Percentiles rank a stretch among this genome's conserved stretches.
phyloP scores from a whole-genome alignment of 2,797 vertebrate species.

The Chelon auratus region DNA sequence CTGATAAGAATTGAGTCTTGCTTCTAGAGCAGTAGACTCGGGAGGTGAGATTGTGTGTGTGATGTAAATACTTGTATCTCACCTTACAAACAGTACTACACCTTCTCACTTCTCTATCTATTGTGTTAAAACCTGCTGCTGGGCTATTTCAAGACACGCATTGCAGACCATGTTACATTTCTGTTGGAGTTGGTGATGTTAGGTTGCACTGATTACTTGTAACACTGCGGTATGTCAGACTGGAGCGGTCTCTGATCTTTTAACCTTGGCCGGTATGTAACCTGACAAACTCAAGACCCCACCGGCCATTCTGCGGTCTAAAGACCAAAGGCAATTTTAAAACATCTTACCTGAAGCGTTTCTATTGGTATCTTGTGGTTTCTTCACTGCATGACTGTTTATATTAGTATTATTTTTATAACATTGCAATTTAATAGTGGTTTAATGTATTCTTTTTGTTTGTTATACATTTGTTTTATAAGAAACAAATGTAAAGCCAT shows the following conservation, averaged over 20 bases:
- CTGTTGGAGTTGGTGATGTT: constrained; percentile 22
- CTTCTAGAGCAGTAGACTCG: not conserved
- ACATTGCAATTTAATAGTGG: not conserved
- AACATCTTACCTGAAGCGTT: constrained; percentile 20
- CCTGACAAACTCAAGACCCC: constrained; percentile 42
- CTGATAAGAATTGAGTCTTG: too few relatives aligned
- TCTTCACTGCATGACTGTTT: constrained; percentile 10
- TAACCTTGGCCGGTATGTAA: constrained; percentile 35
- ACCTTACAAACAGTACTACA: constrained; percentile 15
- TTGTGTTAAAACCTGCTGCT: constrained; percentile 15
- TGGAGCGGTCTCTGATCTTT: constrained; percentile 49
- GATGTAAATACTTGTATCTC: constrained; percentile 12
- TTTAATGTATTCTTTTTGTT: not conserved
- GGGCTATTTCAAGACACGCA: constrained; percentile 17
- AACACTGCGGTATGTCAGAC: constrained; percentile 17
- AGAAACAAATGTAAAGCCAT: not conserved
- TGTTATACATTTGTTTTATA: not conserved
- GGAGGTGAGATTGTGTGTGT: too few relatives aligned
- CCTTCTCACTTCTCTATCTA: not conserved
- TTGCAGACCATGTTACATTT: constrained; percentile 22
- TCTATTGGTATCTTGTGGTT: constrained; percentile 20
- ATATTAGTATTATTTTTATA: not conserved
- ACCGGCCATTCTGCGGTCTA: constrained; percentile 40
- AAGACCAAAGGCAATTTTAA: constrained; percentile 57
- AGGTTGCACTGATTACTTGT: constrained; percentile 26